Conservation (phyloP, 2,797 vertebrate genomes). For the Oryzias dopingdopingensis region DNA sequence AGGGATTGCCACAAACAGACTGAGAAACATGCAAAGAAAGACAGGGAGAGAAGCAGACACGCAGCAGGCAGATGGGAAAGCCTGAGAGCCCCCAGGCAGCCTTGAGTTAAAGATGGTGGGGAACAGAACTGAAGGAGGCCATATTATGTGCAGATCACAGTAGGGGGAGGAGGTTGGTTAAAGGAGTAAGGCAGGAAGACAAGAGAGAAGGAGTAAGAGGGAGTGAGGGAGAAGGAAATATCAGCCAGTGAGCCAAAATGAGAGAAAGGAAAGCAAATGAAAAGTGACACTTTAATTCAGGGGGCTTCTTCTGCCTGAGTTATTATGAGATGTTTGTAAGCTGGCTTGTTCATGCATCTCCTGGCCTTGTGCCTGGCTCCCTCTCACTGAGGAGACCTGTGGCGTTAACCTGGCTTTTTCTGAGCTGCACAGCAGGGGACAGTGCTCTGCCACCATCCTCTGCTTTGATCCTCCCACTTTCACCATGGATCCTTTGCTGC, state of each 20-base stretch:
- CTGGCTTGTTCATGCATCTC: constrained; percentile 77
- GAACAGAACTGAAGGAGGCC: constrained; percentile 63
- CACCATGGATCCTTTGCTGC: constrained; percentile 35
- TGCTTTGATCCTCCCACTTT: constrained; percentile 68
- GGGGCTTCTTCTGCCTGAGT: constrained; percentile 79
- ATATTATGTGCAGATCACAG: constrained; percentile 66
- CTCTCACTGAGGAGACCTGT: constrained; percentile 66
- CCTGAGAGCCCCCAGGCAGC: constrained; percentile 68
- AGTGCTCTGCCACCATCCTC: constrained; percentile 53
- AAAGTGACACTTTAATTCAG: constrained; percentile 85
- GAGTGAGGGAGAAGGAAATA: constrained; percentile 30
- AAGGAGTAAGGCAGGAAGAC: constrained; percentile 35
- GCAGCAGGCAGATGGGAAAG: constrained; percentile 72
- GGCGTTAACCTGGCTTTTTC: constrained; percentile 73
- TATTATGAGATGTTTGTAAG: constrained; percentile 84
- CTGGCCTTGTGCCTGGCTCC: constrained; percentile 71
- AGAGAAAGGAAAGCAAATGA: constrained; percentile 81
- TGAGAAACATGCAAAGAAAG: constrained; percentile 56
- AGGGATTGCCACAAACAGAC: constrained; percentile 61
- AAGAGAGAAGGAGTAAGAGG: constrained; percentile 36
- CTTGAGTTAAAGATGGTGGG: constrained; percentile 72
- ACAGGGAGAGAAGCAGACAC: constrained; percentile 58
- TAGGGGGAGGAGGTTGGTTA: constrained; percentile 30
- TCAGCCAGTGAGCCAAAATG: constrained; percentile 67
- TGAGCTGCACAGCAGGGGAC: constrained; percentile 65